Percentiles rank a stretch among this genome's conserved stretches.
Evolutionary conservation across 2,797 vertebrate genomes (phyloP).

Genomic region (Eleutherodactylus coqui): DNA sequence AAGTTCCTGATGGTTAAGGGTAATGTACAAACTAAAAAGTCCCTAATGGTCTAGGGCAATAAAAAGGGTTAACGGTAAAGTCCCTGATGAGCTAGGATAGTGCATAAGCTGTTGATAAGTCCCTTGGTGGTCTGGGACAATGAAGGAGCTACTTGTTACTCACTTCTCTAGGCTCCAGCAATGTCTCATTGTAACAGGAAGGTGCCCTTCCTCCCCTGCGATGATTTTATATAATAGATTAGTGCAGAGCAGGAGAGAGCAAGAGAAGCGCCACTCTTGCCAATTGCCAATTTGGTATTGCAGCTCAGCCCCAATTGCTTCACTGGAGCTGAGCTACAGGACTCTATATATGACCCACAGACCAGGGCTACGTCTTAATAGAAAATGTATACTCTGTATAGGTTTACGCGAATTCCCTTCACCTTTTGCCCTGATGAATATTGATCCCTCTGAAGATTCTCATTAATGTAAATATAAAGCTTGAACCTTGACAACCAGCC

Average conservation of each 20-base stretch:
- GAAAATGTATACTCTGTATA: neutral
- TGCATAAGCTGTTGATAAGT: neutral
- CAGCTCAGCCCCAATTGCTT: too few species aligned
- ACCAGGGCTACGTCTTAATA: too few species aligned
- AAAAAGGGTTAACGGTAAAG: neutral
- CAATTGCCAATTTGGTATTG: neutral
- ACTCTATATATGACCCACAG: neutral
- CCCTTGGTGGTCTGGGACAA: neutral
- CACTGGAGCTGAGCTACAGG: too few species aligned
- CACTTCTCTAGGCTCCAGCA: neutral
- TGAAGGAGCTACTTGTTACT: neutral
- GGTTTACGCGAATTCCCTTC: neutral
- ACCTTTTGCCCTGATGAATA: too few species aligned
- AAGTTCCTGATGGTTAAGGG: neutral
- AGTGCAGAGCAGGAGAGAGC: neutral
- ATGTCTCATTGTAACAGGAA: neutral
- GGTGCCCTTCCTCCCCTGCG: neutral
- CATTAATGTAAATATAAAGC: neutral
- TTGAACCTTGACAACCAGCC: neutral
- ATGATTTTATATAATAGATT: neutral
- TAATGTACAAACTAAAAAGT: neutral
- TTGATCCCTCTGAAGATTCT: too few species aligned
- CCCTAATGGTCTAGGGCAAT: neutral
- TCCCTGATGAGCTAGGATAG: neutral
- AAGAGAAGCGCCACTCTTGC: neutral